phyloP scores from a whole-genome alignment of 1,140 invertebrate genomes.

The Cyclargus thomasi region DNA sequence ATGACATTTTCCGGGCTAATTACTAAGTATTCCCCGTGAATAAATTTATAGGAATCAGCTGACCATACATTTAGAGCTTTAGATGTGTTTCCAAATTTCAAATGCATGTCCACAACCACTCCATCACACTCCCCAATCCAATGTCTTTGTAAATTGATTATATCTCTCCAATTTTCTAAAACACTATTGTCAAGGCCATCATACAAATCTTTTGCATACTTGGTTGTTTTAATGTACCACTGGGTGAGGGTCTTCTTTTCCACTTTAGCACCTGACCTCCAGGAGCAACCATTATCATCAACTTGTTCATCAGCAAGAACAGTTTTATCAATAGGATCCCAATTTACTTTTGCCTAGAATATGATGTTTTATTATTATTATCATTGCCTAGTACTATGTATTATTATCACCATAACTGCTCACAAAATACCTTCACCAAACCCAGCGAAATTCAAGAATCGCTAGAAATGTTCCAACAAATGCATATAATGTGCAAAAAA shows the following conservation, averaged over 20 bases:
- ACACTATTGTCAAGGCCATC: constrained; percentile 84
- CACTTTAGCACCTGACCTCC: constrained; percentile 97
- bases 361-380: background rate
- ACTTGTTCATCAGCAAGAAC: constrained; percentile 99
- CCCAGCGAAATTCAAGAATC: background rate
- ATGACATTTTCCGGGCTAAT: constrained; percentile 75
- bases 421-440: too few relatives aligned
- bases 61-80: constrained; percentile 83
- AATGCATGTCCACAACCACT: constrained; percentile 82
- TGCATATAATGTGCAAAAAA: too few relatives aligned
- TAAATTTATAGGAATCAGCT: constrained; percentile 82
- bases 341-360: constrained; percentile 91
- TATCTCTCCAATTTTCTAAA: constrained; percentile 87
- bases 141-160: constrained; percentile 92
- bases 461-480: background rate
- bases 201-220: constrained; percentile 87
- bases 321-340: constrained; percentile 98
- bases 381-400: background rate
- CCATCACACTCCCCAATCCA: constrained; percentile 98
- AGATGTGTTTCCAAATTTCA: constrained; percentile 67
- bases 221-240: constrained; percentile 96
- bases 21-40: constrained; percentile 80
- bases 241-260: constrained; percentile 93
- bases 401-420: background rate
- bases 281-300: constrained; percentile 91